Percentiles rank a stretch among this genome's conserved stretches.
Evolutionary conservation across 2,113 vertebrate species (phyloP).

Genomic region (Lagopus leucura): DNA sequence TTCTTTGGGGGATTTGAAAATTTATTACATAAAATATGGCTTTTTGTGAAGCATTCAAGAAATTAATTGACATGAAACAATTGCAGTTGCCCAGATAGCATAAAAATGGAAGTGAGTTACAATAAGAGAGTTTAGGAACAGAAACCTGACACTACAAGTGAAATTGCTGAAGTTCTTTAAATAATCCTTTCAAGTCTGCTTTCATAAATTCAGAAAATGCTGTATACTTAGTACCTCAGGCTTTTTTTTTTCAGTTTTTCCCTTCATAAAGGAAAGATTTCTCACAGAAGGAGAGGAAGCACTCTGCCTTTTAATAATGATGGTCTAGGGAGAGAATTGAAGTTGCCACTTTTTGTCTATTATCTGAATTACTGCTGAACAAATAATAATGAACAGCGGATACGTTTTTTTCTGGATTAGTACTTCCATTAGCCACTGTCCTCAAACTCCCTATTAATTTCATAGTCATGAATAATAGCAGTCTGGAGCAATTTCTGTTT

Average conservation of each 20-base stretch:
- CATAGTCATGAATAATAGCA: not conserved
- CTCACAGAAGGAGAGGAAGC: not conserved
- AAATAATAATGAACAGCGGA: not conserved
- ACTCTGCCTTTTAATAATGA: not conserved
- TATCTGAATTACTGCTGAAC: not conserved
- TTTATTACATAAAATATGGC: not conserved
- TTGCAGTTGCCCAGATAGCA: not conserved
- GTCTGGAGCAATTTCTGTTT: accelerated
- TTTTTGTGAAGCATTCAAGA: not conserved
- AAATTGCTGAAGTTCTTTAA: not conserved
- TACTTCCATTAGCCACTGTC: not conserved
- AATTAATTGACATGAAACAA: not conserved
- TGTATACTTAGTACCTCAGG: not conserved
- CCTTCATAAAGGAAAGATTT: accelerated
- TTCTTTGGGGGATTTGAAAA: not conserved
- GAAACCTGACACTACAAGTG: not conserved
- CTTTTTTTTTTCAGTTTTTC: not conserved
- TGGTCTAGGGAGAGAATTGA: not conserved
- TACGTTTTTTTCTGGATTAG: not conserved
- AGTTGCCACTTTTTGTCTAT: not conserved
- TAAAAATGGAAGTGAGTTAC: not conserved
- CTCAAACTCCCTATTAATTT: not conserved
- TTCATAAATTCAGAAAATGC: not conserved
- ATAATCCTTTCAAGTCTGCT: not conserved
- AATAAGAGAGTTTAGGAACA: not conserved